A percentile compares a stretch with the other conserved stretches of the same genome.
These are phyloP conservation scores for Theristicus caerulescens DNA, from an alignment of 2,113 vertebrate genomes.

Conservation along the genomic window DNA sequence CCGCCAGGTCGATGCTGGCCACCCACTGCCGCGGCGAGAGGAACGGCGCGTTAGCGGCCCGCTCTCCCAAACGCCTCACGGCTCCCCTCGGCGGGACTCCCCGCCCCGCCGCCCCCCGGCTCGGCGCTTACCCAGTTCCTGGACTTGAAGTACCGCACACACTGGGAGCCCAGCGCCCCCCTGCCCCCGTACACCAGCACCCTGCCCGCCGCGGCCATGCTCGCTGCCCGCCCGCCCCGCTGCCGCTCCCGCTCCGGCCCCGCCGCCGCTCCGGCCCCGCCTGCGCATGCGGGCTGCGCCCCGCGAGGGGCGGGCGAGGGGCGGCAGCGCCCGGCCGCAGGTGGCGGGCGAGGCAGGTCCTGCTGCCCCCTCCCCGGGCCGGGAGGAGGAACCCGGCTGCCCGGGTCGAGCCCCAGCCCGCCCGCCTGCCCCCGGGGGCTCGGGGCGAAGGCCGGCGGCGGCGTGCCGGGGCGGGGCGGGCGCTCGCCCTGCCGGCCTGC, in stretches of 20 bases:
- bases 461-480: neutral
- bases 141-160: slow-evolving; percentile 84
- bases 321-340: neutral
- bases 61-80: neutral
- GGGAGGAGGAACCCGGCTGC: rapidly evolving
- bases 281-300: neutral
- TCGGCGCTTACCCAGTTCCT: slow-evolving; percentile 83
- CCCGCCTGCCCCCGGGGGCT: no score
- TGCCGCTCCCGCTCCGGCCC: rapidly evolving
- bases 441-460: neutral
- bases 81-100: neutral
- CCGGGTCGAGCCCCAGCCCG: rapidly evolving
- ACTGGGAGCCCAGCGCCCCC: slow-evolving; percentile 86
- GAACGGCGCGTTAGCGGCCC: neutral
- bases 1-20: slow-evolving; percentile 85
- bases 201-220: slow-evolving; percentile 66
- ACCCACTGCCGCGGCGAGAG: slow-evolving; percentile 82
- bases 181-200: slow-evolving; percentile 89
- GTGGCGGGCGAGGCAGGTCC: rapidly evolving
- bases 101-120: neutral
- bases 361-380: no score
- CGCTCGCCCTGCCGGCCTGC: no score
- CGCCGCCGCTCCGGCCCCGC: neutral
- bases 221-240: neutral
- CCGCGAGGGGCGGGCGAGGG: neutral